Evolutionary conservation across 2,797 vertebrate genomes (phyloP).

Genomic region (Siniperca obscura): DNA sequence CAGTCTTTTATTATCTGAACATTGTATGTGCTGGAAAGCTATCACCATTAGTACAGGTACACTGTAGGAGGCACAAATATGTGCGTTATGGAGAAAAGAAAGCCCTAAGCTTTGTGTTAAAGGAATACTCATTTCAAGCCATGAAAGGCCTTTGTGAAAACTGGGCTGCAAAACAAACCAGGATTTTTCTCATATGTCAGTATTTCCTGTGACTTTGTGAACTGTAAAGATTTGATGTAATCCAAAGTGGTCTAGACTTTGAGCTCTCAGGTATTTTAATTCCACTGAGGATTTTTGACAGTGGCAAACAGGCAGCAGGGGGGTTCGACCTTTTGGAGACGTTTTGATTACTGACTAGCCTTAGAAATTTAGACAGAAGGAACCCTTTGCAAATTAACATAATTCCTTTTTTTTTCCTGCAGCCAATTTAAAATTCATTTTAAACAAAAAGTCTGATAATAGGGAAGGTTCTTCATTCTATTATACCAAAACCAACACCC

Average conservation of each 20-base stretch:
- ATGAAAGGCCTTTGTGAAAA: not conserved
- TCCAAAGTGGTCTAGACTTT: conserved; percentile 21
- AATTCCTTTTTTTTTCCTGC: not conserved
- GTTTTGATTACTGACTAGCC: conserved; percentile 2
- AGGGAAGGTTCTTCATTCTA: not conserved
- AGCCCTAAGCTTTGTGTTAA: not conserved
- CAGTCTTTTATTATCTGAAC: too few relatives aligned
- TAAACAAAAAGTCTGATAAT: not conserved
- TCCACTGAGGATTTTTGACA: conserved; percentile 35
- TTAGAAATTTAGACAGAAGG: not conserved
- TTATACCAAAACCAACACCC: not conserved
- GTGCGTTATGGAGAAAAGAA: not conserved
- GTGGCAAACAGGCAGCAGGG: conserved; percentile 5
- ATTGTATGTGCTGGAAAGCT: not conserved
- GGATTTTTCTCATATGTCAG: conserved; percentile 15
- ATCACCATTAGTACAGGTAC: not conserved
- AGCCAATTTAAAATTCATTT: not conserved
- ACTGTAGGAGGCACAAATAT: conserved; percentile 2
- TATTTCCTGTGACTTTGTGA: conserved; percentile 27
- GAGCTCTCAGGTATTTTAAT: conserved; percentile 59
- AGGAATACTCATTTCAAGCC: not conserved
- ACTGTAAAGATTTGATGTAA: conserved; percentile 22
- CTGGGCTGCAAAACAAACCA: conserved; percentile 13
- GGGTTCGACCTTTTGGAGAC: not conserved
- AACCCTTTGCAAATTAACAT: not conserved